Evolutionary conservation across 2,797 vertebrate species (phyloP).

Genomic region (Chelmon rostratus): DNA sequence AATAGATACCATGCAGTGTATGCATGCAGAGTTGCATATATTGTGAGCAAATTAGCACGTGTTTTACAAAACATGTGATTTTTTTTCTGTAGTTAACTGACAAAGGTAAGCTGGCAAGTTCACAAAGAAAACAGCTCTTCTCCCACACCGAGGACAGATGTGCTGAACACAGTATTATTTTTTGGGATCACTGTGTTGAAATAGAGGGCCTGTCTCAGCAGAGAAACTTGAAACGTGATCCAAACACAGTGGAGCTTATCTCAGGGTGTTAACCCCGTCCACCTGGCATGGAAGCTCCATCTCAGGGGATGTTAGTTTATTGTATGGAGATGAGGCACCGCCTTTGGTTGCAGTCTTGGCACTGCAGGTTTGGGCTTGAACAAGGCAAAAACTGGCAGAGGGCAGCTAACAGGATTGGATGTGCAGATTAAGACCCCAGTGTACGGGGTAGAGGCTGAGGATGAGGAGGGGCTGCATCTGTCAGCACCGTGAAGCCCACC

Average conservation of each 20-base stretch:
- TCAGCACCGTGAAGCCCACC: constrained; percentile 54
- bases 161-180: neutral
- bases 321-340: constrained; percentile 45
- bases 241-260: constrained; percentile 46
- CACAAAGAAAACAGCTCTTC: neutral
- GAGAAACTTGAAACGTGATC: constrained; percentile 34
- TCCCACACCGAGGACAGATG: neutral
- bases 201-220: constrained; percentile 2
- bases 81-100: neutral
- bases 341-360: constrained; percentile 40
- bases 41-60: neutral
- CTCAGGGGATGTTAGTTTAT: constrained; percentile 53
- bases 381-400: constrained; percentile 55
- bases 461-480: constrained; percentile 63
- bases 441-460: constrained; percentile 15
- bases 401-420: constrained; percentile 75
- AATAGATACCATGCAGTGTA: neutral
- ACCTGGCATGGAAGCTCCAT: constrained; percentile 47
- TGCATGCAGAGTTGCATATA: neutral
- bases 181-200: constrained; percentile 14
- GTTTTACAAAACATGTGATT: neutral
- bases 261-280: constrained; percentile 57
- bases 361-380: constrained; percentile 42
- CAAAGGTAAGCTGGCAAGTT: neutral
- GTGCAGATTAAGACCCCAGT: constrained; percentile 69